Evolutionary conservation across 2,888 invertebrate genomes (phyloP).

Genomic region (Allophyes oxyacanthae): DNA sequence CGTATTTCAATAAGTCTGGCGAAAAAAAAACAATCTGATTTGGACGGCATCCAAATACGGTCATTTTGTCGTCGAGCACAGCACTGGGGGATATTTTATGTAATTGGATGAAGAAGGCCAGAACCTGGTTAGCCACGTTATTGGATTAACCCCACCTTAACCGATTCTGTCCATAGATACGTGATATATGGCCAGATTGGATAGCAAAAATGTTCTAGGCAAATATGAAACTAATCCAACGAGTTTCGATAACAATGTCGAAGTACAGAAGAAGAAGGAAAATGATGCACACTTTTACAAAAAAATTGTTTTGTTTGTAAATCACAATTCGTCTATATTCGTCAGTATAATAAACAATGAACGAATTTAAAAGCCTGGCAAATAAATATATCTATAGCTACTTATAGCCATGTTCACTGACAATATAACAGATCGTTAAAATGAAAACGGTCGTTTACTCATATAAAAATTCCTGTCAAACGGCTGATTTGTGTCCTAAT

Average conservation of each 20-base stretch:
- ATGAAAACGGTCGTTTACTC: too few species aligned
- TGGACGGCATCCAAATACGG: constrained; percentile 72
- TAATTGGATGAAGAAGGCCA: constrained; percentile 50
- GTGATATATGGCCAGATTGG: constrained; percentile 33
- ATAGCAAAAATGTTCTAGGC: constrained; percentile 17
- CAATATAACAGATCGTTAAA: too few species aligned
- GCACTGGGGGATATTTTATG: constrained; percentile 43
- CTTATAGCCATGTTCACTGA: too few species aligned
- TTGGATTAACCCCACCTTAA: constrained; percentile 39
- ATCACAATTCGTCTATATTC: too few species aligned
- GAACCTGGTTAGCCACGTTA: constrained; percentile 45
- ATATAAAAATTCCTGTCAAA: too few species aligned
- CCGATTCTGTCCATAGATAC: constrained; percentile 34
- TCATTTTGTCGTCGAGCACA: constrained; percentile 49
- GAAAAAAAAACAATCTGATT: constrained; percentile 68
- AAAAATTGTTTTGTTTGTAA: too few species aligned
- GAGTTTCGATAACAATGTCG: constrained; percentile 1
- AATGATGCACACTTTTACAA: background rate
- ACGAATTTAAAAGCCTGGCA: too few species aligned
- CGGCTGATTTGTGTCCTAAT: too few species aligned
- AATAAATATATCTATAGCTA: too few species aligned
- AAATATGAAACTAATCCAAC: constrained; percentile 8
- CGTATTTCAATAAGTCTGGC: constrained; percentile 64
- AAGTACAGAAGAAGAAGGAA: background rate
- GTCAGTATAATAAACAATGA: too few species aligned